Percentiles rank a stretch among this genome's conserved stretches.
Evolutionary conservation across 2,888 invertebrate genomes (phyloP).

Genomic region (Apamea crenata): DNA sequence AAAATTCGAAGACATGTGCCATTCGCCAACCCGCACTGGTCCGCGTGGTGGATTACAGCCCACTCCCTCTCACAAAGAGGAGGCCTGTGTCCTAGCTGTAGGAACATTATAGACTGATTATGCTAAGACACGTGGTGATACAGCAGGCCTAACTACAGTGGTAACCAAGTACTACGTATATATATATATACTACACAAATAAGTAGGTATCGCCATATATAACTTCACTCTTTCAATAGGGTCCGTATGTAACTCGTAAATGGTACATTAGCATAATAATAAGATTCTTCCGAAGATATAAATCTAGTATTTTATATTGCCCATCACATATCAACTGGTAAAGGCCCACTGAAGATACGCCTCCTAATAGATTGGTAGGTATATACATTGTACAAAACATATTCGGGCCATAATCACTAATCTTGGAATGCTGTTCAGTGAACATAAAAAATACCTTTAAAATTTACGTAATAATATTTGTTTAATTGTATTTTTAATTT

Average conservation of each 20-base stretch:
- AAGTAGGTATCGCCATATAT: not conserved
- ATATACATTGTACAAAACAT: not conserved
- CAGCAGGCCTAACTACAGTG: not conserved
- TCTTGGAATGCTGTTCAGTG: not conserved
- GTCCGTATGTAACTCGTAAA: constrained; percentile 58
- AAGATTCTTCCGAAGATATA: constrained; percentile 56
- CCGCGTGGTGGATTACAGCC: not conserved
- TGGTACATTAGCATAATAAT: constrained; percentile 66
- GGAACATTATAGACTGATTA: not conserved
- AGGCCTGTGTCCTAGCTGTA: not conserved
- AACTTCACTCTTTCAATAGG: constrained; percentile 50
- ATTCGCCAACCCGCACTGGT: not conserved
- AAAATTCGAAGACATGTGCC: not conserved
- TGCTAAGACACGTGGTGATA: not conserved
- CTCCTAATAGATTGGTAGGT: not conserved
- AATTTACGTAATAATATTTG: not conserved
- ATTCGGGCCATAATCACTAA: not conserved
- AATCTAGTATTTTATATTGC: constrained; percentile 49
- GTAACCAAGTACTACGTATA: not conserved
- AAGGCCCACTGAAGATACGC: constrained; percentile 10
- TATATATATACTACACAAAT: not conserved
- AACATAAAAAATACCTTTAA: not conserved
- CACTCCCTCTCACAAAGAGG: not conserved
- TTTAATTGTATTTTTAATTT: not conserved
- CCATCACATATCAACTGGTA: constrained; percentile 23